Base-by-base conservation (phyloP, 2,113 vertebrate species). In the Albula goreensis region DNA sequence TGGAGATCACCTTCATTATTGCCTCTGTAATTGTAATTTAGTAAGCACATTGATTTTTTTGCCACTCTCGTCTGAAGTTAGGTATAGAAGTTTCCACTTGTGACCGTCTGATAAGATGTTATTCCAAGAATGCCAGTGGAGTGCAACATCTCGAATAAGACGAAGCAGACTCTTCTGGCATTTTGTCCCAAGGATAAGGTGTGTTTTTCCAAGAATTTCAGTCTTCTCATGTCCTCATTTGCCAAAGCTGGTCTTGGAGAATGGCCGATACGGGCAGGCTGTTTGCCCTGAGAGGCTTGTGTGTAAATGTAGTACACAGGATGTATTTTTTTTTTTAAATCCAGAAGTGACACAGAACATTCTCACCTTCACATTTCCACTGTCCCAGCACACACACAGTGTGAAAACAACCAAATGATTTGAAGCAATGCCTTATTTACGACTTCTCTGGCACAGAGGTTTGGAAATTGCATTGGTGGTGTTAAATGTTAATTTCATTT, bases 401-500 rank as follows among this genome's bases (percentile, higher is more conserved):
- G 50, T 57, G 57, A n/a, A 82, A 90, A 86, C 60, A 81, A 50
- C 70, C 80, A 19, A 49, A 77, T 85, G 83, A 84, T 86, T 3
- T 74, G 2, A 83, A 85, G 79, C 78, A 70, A 82, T 78, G 84
- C 86, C 80, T 88, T 88, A 86, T 90, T 88, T 90, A 88, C 50
- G 48, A 87, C 86, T 19, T 51, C 50, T 82, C 78, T 90, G 88
- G 89, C 88, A 90, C 49, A 70, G 48, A 50, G 41, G 86, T 84
- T 91, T 88, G 83, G 89, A 84, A 86, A 83, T 88, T 80, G 84
- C 88, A 77, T 85, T 79, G 66, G 57, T 87, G 79, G 87, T 88
- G 88, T 90, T 90, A 87, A 88, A 88, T 80, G 86, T 87, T 87
- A 25, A 87, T 89, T 86, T 87, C 31, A 81, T 79, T 86, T 83